phyloP scores from a whole-genome alignment of 2,113 vertebrate genomes.

The Polypterus bichir region DNA sequence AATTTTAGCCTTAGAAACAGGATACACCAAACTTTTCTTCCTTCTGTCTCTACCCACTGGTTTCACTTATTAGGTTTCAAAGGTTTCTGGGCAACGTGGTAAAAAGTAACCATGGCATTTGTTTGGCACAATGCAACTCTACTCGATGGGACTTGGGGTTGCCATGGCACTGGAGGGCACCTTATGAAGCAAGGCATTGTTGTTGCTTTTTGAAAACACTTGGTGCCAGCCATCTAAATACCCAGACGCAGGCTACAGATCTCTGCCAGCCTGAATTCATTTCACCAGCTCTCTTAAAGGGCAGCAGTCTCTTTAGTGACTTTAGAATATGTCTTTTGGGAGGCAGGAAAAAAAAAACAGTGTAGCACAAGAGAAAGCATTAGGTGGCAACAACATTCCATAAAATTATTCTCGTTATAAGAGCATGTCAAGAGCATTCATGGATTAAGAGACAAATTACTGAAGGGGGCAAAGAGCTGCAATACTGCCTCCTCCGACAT shows the following conservation, averaged over 20 bases:
- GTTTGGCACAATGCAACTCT: conserved; percentile 49
- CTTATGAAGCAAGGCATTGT: conserved; percentile 68
- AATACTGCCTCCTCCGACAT: too few species aligned
- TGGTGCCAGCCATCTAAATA: not conserved
- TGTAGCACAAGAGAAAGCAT: too few species aligned
- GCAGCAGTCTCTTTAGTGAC: not conserved
- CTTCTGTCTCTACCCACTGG: conserved; percentile 53
- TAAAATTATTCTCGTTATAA: too few species aligned
- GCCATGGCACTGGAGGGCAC: conserved; percentile 66
- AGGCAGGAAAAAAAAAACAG: too few species aligned
- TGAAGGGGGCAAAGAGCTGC: too few species aligned
- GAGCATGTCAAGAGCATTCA: too few species aligned
- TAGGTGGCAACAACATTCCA: too few species aligned
- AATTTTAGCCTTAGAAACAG: conserved; percentile 34
- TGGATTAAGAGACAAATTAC: too few species aligned
- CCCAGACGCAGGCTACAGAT: not conserved
- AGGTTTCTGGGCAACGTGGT: conserved; percentile 62
- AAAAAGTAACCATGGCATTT: conserved; percentile 54
- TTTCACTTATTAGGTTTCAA: conserved; percentile 65
- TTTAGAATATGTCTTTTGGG: too few species aligned
- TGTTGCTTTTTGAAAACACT: conserved; percentile 27
- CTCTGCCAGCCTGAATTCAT: not conserved
- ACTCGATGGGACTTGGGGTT: conserved; percentile 57
- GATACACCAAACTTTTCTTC: conserved; percentile 31
- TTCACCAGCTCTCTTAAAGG: not conserved